phyloP scores from a whole-genome alignment of 2,888 invertebrate species.

The Plusia festucae region DNA sequence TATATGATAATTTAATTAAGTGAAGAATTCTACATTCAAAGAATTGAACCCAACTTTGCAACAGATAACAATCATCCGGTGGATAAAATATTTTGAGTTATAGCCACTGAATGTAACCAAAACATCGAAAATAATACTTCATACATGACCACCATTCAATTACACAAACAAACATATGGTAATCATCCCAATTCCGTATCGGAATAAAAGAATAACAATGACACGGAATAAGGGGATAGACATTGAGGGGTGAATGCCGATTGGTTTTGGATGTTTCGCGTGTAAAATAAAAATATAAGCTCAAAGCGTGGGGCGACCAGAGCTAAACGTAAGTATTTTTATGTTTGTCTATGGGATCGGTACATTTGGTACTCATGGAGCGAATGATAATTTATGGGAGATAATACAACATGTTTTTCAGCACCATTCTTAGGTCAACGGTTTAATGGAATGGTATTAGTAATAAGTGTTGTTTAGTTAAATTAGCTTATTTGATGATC shows the following conservation, averaged over 20 bases:
- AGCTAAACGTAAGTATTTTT: conserved; percentile 34
- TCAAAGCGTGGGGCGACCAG: conserved; percentile 12
- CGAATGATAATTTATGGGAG: conserved; percentile 29
- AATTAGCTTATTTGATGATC: neutral
- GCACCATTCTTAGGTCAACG: neutral
- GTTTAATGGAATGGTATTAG: neutral
- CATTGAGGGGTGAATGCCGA: conserved; percentile 41
- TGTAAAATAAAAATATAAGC: conserved; percentile 50
- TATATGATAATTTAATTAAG: no score
- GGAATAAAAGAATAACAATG: conserved; percentile 61
- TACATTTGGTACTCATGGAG: conserved; percentile 24
- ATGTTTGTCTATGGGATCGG: conserved; percentile 33
- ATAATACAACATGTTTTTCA: conserved; percentile 13
- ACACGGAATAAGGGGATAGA: conserved; percentile 44
- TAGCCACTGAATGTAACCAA: conserved; percentile 6
- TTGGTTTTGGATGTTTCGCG: conserved; percentile 46
- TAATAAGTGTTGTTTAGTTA: neutral
- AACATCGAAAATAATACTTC: conserved; percentile 12
- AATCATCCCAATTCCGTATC: conserved; percentile 57
- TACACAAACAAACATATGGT: conserved; percentile 64
- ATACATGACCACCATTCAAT: conserved; percentile 48
- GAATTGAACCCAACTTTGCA: no score
- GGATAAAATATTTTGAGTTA: neutral
- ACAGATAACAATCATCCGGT: neutral
- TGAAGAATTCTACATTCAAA: no score